Conservation (phyloP, 2,113 vertebrate genomes). For the Opisthocomus hoazin region DNA sequence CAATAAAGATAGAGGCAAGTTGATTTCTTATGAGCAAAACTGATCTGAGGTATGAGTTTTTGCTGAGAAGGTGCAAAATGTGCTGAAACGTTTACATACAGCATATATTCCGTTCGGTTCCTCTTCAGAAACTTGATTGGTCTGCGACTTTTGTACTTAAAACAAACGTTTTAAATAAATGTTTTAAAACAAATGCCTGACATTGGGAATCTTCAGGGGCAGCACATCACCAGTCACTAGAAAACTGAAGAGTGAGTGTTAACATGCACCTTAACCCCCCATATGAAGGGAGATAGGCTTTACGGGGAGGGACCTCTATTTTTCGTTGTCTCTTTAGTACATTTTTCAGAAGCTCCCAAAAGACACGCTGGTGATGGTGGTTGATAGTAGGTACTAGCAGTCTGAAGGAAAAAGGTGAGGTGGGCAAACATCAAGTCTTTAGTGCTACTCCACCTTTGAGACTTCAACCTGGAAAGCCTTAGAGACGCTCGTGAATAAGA, state of each 20-base stretch:
- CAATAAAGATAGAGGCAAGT: neutral
- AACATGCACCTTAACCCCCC: neutral
- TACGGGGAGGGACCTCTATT: neutral
- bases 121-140: neutral
- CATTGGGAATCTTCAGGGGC: neutral
- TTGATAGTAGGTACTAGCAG: neutral
- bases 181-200: no score
- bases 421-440: neutral
- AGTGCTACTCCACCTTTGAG: neutral
- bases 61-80: neutral
- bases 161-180: neutral
- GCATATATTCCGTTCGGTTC: neutral
- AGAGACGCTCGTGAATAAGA: neutral
- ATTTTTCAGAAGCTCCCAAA: neutral
- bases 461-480: neutral
- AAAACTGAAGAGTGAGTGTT: neutral
- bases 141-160: neutral
- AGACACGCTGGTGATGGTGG: fast-evolving
- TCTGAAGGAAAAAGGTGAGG: neutral
- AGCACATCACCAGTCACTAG: neutral
- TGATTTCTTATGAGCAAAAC: neutral
- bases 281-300: neutral
- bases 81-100: neutral
- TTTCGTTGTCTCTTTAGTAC: neutral
- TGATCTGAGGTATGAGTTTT: neutral